Conservation (phyloP, 2,888 invertebrate species). For the Parochlus steinenii region DNA sequence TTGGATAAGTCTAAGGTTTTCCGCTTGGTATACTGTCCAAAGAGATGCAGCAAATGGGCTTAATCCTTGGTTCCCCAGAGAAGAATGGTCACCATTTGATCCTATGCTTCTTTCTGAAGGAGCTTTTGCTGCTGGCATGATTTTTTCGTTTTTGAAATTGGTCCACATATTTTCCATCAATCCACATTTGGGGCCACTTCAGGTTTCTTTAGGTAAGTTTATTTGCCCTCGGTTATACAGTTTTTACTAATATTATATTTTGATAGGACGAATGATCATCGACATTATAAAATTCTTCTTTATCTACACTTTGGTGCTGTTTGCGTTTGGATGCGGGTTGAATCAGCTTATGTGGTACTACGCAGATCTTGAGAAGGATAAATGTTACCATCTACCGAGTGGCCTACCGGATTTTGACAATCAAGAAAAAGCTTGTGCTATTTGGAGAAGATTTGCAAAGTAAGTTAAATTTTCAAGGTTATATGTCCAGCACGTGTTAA, state of each 20-base stretch:
- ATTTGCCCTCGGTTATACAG: background rate
- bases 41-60: constrained; percentile 49
- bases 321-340: constrained; percentile 84
- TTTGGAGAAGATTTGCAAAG: constrained; percentile 84
- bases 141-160: constrained; percentile 86
- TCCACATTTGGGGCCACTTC: constrained; percentile 77
- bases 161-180: constrained; percentile 96
- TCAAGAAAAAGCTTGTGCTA: constrained; percentile 65
- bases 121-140: constrained; percentile 93
- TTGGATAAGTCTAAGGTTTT: constrained; percentile 75
- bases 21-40: constrained; percentile 74
- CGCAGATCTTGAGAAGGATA: constrained; percentile 71
- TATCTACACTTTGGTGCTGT: constrained; percentile 79
- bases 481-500: constrained; percentile 1
- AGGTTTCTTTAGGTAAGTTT: background rate
- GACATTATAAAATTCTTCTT: constrained; percentile 95
- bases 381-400: constrained; percentile 59
- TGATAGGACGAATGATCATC: constrained; percentile 67
- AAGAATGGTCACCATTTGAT: constrained; percentile 88
- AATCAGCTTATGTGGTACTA: constrained; percentile 60
- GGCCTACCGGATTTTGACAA: constrained; percentile 71
- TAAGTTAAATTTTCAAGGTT: constrained; percentile 26
- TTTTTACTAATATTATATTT: constrained; percentile 19
- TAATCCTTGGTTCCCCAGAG: constrained; percentile 73
- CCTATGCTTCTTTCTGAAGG: constrained; percentile 88